These are phyloP conservation scores for Drosophila willistoni DNA, from an alignment of 1,140 invertebrate genomes.

Conservation along the genomic window DNA sequence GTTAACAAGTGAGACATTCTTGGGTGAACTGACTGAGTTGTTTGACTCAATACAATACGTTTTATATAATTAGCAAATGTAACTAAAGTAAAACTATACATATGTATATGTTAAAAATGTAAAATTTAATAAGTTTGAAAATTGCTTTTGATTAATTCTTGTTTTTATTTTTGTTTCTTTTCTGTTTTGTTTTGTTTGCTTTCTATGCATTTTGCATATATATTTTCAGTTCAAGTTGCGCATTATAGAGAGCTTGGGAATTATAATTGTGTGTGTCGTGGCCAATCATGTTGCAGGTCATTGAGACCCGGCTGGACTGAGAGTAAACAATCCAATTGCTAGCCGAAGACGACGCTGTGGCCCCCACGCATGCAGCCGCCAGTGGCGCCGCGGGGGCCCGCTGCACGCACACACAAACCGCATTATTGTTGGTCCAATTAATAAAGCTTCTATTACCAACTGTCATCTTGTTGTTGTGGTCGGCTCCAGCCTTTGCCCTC, in stretches of 20 bases:
- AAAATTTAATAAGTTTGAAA: no score
- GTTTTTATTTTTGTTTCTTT: no score
- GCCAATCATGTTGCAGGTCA: constrained; percentile 21
- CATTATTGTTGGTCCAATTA: constrained; percentile 59
- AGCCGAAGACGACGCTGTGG: constrained; percentile 81
- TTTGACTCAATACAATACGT: no score
- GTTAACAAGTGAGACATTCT: no score
- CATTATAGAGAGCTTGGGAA: neutral
- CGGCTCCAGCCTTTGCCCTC: constrained; percentile 74
- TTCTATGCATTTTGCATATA: no score
- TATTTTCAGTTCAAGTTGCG: neutral
- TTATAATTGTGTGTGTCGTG: neutral
- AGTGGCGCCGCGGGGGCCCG: constrained; percentile 82
- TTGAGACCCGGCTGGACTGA: constrained; percentile 18
- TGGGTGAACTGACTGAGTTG: no score
- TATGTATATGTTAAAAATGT: no score
- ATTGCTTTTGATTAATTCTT: no score
- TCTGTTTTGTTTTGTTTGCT: neutral
- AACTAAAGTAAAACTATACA: no score
- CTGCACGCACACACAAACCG: constrained; percentile 66
- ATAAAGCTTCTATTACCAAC: constrained; percentile 51
- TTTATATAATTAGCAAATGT: no score
- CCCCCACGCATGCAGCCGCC: constrained; percentile 81
- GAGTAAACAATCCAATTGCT: constrained; percentile 70
- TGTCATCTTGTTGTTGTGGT: constrained; percentile 56